Percentiles rank a stretch among this genome's conserved stretches.
Conservation (phyloP, 2,888 invertebrate species). For the Amorpha juglandis region DNA sequence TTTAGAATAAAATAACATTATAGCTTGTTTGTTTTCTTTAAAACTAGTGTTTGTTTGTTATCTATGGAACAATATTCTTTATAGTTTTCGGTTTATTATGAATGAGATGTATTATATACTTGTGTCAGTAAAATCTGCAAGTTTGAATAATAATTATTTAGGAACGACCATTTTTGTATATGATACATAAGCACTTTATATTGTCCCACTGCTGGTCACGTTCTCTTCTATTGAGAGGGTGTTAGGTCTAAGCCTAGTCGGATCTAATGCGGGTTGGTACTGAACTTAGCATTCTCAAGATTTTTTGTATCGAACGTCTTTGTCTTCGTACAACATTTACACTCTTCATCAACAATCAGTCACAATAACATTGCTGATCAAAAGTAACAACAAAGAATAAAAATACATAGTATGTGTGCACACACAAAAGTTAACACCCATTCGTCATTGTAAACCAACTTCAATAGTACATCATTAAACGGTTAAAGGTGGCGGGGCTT, state of each 20-base stretch:
- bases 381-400: constrained; percentile 19
- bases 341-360: background rate
- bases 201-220: too few relatives aligned
- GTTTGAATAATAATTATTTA: too few relatives aligned
- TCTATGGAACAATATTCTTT: too few relatives aligned
- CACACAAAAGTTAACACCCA: constrained; percentile 27
- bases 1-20: constrained; percentile 25
- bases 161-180: too few relatives aligned
- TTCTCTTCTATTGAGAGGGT: too few relatives aligned
- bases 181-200: too few relatives aligned
- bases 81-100: too few relatives aligned
- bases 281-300: background rate
- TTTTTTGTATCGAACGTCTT: background rate
- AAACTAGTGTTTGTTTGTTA: background rate
- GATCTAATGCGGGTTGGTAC: too few relatives aligned
- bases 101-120: too few relatives aligned
- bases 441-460: constrained; percentile 32
- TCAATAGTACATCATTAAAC: constrained; percentile 41
- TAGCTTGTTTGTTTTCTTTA: constrained; percentile 10
- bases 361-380: constrained; percentile 19
- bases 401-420: constrained; percentile 11
- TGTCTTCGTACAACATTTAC: background rate
- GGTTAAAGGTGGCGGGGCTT: constrained; percentile 39
- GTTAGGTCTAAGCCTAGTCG: too few relatives aligned
- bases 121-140: too few relatives aligned